phyloP scores from a whole-genome alignment of 2,888 invertebrate genomes.

The Drosophila pullipes region DNA sequence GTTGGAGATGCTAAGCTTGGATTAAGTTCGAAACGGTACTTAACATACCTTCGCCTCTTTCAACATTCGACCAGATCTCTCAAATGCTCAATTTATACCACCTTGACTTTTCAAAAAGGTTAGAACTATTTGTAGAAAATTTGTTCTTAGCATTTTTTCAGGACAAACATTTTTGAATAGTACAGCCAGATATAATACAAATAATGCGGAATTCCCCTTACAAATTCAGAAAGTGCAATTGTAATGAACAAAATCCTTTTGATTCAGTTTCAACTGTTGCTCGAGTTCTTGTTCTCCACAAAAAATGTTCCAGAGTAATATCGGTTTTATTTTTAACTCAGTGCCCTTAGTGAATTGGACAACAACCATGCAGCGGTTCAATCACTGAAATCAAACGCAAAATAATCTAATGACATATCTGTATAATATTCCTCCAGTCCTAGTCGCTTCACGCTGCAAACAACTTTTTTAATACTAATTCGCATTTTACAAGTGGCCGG shows the following conservation, averaged over 20 bases:
- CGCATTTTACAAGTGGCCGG: not conserved
- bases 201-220: not conserved
- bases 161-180: not conserved
- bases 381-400: not conserved
- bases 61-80: not conserved
- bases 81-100: not conserved
- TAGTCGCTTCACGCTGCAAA: not conserved
- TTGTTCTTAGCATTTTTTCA: not conserved
- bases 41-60: not conserved
- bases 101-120: not conserved
- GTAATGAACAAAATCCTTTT: not conserved
- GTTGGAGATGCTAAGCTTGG: conserved; percentile 62
- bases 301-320: not conserved
- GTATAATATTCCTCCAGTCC: not conserved
- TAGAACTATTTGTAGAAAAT: not conserved
- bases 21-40: conserved; percentile 39
- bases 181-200: not conserved
- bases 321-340: not conserved
- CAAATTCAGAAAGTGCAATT: not conserved
- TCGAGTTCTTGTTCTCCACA: not conserved
- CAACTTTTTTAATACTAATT: conserved; percentile 10
- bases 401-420: not conserved
- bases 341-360: not conserved
- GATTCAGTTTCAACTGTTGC: not conserved
- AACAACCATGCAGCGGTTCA: not conserved